Conservation (phyloP, 2,888 invertebrate genomes). For the Temnothorax unifasciatus region DNA sequence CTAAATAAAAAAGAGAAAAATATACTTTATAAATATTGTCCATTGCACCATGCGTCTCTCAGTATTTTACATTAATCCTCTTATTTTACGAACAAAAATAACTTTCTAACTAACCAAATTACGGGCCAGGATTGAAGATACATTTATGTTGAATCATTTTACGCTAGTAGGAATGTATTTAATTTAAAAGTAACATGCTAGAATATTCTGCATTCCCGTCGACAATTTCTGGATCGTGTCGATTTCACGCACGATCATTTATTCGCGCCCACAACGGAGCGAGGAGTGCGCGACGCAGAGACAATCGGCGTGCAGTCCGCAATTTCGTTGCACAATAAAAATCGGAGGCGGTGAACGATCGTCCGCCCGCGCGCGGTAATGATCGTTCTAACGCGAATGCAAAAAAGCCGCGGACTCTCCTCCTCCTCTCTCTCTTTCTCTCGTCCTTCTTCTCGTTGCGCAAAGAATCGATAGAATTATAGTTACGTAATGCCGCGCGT, state of each 20-base stretch:
- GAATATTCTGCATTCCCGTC: background rate
- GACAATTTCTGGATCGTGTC: conserved; percentile 7
- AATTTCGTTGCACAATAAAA: conserved; percentile 52
- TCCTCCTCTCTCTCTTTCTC: background rate
- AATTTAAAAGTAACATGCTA: background rate
- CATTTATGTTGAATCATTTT: background rate
- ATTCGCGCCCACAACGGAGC: conserved; percentile 34
- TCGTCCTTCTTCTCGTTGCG: background rate
- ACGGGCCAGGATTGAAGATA: background rate
- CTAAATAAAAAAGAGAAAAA: background rate
- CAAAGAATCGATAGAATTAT: conserved; percentile 28
- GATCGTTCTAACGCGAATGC: conserved; percentile 11
- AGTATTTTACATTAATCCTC: background rate
- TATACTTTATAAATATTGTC: background rate
- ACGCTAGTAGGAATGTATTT: background rate
- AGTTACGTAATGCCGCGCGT: conserved; percentile 1
- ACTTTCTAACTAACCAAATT: too few species aligned
- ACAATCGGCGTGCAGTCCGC: conserved; percentile 31
- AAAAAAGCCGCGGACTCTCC: conserved; percentile 10
- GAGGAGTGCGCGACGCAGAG: background rate
- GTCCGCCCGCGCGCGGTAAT: conserved; percentile 36
- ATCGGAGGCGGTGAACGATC: conserved; percentile 44
- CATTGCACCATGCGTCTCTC: background rate
- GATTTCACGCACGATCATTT: conserved; percentile 12
- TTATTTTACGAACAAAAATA: background rate